Evolutionary conservation across 2,797 vertebrate genomes (phyloP).

Genomic region (Pteropus rufus): DNA sequence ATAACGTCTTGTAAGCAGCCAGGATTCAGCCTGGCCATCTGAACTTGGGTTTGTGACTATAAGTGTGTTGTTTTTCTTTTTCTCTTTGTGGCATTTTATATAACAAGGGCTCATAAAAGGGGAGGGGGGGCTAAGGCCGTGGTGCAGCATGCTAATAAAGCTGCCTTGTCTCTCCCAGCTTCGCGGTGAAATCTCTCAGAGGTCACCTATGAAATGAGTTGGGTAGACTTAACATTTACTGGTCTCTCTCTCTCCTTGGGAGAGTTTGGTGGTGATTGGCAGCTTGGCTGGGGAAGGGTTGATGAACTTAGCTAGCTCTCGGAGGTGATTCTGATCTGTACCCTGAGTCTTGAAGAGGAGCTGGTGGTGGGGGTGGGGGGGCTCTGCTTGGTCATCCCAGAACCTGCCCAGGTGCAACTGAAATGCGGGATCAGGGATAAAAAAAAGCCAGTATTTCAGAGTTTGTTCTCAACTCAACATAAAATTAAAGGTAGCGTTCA

Average conservation of each 20-base stretch:
- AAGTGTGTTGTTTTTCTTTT: conserved; percentile 4
- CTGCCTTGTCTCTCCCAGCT: conserved; percentile 59
- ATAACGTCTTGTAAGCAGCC: conserved; percentile 9
- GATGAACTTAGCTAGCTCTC: background rate
- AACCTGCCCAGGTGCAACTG: background rate
- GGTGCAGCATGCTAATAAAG: conserved; percentile 57
- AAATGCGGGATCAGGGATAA: too few species aligned
- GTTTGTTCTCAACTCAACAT: conserved; percentile 21
- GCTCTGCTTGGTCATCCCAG: background rate
- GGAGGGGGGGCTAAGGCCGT: conserved; percentile 40
- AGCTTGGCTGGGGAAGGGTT: background rate
- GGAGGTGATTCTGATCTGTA: background rate
- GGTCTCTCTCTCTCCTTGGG: background rate
- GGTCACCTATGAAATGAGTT: conserved; percentile 67
- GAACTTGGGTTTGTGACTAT: conserved; percentile 46
- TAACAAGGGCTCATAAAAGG: conserved; percentile 76
- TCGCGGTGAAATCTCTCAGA: conserved; percentile 14
- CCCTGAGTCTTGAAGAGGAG: background rate
- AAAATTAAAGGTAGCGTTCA: conserved; percentile 56
- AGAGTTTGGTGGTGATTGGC: conserved; percentile 54
- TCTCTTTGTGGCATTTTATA: conserved; percentile 71
- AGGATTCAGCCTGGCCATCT: conserved; percentile 30
- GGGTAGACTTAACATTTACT: conserved; percentile 52
- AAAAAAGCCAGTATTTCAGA: background rate
- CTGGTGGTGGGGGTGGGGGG: too few species aligned